Evolutionary conservation across 2,888 invertebrate genomes (phyloP).

Genomic region (Orthosia gracilis): DNA sequence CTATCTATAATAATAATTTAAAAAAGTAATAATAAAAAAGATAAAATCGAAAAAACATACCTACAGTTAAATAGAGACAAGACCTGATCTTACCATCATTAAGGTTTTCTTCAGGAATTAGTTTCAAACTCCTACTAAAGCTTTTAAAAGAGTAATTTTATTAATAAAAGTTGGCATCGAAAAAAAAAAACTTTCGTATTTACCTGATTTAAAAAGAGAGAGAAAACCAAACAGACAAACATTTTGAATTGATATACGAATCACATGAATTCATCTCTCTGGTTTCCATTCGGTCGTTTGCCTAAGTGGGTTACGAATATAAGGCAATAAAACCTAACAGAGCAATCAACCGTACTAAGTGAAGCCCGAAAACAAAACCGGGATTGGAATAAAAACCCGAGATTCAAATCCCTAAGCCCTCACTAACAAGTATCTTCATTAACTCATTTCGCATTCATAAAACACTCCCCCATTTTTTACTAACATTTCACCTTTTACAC

Average conservation of each 20-base stretch:
- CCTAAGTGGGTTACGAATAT: slow-evolving; percentile 13
- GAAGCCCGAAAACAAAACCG: slow-evolving; percentile 34
- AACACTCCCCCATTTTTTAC: slow-evolving; percentile 34
- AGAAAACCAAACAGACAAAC: not conserved
- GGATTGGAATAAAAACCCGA: slow-evolving; percentile 24
- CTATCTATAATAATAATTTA: no score
- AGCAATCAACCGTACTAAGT: slow-evolving; percentile 34
- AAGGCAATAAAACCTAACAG: slow-evolving; percentile 20
- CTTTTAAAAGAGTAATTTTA: no score
- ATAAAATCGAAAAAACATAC: no score
- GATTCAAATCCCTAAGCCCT: slow-evolving; percentile 27
- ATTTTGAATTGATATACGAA: not conserved
- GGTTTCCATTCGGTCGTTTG: not conserved
- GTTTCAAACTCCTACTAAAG: no score
- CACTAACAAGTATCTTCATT: slow-evolving; percentile 52
- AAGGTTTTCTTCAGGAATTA: no score
- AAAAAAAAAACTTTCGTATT: not conserved
- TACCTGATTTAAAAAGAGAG: no score
- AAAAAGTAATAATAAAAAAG: no score
- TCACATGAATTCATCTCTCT: not conserved
- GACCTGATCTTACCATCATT: no score
- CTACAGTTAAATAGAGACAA: no score
- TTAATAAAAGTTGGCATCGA: no score
- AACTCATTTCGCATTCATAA: slow-evolving; percentile 50
- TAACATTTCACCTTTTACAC: slow-evolving; percentile 43